A percentile compares a stretch with the other conserved stretches of the same genome.
Evolutionary conservation across 2,888 invertebrate genomes (phyloP).

Genomic region (Bhutanitis thaidina): DNA sequence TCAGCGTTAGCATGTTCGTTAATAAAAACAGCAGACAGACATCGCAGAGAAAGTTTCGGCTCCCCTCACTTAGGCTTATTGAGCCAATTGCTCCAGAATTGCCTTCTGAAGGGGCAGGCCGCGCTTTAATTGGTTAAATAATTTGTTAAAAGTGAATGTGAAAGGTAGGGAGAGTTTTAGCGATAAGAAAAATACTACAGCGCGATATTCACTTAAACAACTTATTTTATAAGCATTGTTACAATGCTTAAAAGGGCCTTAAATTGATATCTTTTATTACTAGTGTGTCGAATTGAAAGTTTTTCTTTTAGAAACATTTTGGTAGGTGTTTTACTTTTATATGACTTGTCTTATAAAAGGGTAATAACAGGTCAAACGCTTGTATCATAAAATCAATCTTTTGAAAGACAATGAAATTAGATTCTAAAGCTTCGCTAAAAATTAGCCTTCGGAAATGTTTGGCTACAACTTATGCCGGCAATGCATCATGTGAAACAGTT

Average conservation of each 20-base stretch:
- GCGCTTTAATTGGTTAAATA: constrained; percentile 70
- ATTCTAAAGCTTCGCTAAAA: too few species aligned
- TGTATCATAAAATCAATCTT: too few species aligned
- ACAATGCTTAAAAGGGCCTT: not conserved
- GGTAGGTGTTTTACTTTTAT: too few species aligned
- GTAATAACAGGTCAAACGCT: too few species aligned
- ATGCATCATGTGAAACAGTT: too few species aligned
- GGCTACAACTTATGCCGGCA: too few species aligned
- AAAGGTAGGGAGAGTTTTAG: constrained; percentile 44
- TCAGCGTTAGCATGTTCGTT: not conserved
- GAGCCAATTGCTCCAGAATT: constrained; percentile 69
- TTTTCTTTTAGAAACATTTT: too few species aligned
- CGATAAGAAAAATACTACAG: constrained; percentile 14
- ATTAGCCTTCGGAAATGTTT: too few species aligned
- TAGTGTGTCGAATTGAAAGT: not conserved
- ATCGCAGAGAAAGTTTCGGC: constrained; percentile 48
- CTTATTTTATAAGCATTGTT: too few species aligned
- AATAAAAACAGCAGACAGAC: constrained; percentile 19
- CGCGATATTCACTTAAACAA: too few species aligned
- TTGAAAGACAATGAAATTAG: too few species aligned
- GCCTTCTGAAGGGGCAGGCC: constrained; percentile 57
- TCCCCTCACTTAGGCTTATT: constrained; percentile 51
- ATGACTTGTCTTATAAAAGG: too few species aligned
- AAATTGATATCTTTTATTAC: not conserved
- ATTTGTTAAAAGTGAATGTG: constrained; percentile 48